Evolutionary conservation across 2,797 vertebrate genomes (phyloP).

Genomic region (Myotis vivesi): DNA sequence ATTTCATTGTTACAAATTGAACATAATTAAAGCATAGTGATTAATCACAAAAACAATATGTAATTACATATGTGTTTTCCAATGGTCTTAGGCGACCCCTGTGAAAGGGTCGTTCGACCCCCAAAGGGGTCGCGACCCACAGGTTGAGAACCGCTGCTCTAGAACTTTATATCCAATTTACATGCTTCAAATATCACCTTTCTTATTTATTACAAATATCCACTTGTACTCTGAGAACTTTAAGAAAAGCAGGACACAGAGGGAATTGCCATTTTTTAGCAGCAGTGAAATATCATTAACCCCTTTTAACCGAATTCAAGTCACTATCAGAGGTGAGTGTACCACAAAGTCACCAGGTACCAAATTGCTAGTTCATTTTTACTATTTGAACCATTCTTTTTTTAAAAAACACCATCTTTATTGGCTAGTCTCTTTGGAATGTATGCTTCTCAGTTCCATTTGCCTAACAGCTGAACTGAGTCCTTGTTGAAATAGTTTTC

Average conservation of each 20-base stretch:
- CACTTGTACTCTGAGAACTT: slow-evolving; percentile 90
- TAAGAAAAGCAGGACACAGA: slow-evolving; percentile 86
- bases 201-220: slow-evolving; percentile 87
- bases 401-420: neutral
- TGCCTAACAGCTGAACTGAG: neutral
- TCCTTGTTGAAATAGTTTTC: neutral
- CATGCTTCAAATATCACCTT: slow-evolving; percentile 90
- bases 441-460: neutral
- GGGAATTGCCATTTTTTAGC: slow-evolving; percentile 90
- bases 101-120: too few species aligned
- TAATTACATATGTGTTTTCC: too few species aligned
- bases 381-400: slow-evolving; percentile 28
- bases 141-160: slow-evolving; percentile 75
- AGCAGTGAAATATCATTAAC: slow-evolving; percentile 91
- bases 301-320: slow-evolving; percentile 88
- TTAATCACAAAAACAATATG: too few species aligned
- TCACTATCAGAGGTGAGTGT: slow-evolving; percentile 87
- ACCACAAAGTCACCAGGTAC: slow-evolving; percentile 88
- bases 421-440: neutral
- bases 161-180: slow-evolving; percentile 92
- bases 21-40: too few species aligned
- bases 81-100: too few species aligned
- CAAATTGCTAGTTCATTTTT: slow-evolving; percentile 87
- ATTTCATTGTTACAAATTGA: too few species aligned
- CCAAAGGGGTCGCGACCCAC: too few species aligned